A percentile compares a stretch with the other conserved stretches of the same genome.
phyloP scores from a whole-genome alignment of 2,797 vertebrate genomes.

The Catharus ustulatus region DNA sequence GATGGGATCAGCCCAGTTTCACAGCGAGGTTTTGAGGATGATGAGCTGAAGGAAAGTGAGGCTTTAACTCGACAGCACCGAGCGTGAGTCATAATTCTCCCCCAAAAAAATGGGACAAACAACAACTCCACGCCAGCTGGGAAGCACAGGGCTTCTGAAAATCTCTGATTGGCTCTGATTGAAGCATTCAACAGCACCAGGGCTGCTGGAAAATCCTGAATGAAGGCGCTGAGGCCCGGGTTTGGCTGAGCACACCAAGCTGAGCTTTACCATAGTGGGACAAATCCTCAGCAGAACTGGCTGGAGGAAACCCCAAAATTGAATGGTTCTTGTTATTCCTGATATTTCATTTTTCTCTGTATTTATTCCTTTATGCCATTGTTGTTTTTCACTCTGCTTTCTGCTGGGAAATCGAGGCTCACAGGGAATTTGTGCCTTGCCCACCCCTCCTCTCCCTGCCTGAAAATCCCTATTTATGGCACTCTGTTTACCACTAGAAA shows the following conservation, averaged over 20 bases:
- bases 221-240: not conserved
- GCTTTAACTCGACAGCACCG: not conserved
- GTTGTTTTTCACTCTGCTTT: not conserved
- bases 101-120: not conserved
- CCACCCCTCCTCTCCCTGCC: not conserved
- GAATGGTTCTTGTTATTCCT: fast-evolving
- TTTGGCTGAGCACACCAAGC: not conserved
- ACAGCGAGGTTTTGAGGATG: not conserved
- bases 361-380: not conserved
- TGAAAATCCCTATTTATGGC: not conserved
- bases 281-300: not conserved
- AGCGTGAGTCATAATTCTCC: constrained; percentile 20
- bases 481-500: not conserved
- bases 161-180: constrained; percentile 47
- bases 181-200: constrained; percentile 10
- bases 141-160: not conserved
- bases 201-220: constrained; percentile 35
- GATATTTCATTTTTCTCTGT: not conserved
- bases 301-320: not conserved
- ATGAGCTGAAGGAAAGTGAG: not conserved
- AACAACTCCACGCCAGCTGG: constrained; percentile 27
- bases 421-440: fast-evolving
- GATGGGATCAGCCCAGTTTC: fast-evolving
- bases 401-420: not conserved
- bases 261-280: fast-evolving